These are phyloP conservation scores for Polyommatus iphigenia DNA, from an alignment of 2,888 invertebrate species.

Conservation along the genomic window DNA sequence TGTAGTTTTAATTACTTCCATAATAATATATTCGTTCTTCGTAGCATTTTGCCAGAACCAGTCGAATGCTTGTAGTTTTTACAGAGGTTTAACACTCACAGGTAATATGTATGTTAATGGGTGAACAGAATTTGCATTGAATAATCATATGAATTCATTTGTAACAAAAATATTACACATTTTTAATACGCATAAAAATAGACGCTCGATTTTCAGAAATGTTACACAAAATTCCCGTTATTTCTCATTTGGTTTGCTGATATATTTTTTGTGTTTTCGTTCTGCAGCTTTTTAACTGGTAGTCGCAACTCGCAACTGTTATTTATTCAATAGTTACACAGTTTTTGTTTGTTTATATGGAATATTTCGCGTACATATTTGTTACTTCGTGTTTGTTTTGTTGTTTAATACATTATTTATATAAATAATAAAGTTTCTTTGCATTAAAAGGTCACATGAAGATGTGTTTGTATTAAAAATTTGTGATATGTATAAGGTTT, in stretches of 20 bases:
- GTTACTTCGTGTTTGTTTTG: not conserved
- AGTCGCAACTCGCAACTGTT: constrained; percentile 1
- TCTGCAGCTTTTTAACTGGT: not conserved
- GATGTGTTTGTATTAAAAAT: not conserved
- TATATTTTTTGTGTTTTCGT: not conserved
- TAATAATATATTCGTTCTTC: not conserved
- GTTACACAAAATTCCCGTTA: not conserved
- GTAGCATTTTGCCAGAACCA: not conserved
- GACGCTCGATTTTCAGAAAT: not conserved
- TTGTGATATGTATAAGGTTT: not conserved
- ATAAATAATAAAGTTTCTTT: not conserved
- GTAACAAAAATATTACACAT: not conserved
- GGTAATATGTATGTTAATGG: constrained; percentile 9
- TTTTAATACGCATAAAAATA: not conserved
- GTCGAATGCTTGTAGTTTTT: constrained; percentile 13
- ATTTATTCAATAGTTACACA: not conserved
- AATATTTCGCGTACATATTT: constrained; percentile 2
- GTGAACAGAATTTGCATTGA: constrained; percentile 4
- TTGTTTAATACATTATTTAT: constrained; percentile 6
- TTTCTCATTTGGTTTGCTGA: constrained; percentile 1
- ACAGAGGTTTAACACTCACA: constrained; percentile 6
- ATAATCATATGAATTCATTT: constrained; percentile 12
- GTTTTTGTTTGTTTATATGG: not conserved
- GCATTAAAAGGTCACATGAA: not conserved
- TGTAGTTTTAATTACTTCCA: constrained; percentile 10